These are phyloP conservation scores for Xylophagus ater DNA, from an alignment of 2,888 invertebrate genomes.

Conservation along the genomic window DNA sequence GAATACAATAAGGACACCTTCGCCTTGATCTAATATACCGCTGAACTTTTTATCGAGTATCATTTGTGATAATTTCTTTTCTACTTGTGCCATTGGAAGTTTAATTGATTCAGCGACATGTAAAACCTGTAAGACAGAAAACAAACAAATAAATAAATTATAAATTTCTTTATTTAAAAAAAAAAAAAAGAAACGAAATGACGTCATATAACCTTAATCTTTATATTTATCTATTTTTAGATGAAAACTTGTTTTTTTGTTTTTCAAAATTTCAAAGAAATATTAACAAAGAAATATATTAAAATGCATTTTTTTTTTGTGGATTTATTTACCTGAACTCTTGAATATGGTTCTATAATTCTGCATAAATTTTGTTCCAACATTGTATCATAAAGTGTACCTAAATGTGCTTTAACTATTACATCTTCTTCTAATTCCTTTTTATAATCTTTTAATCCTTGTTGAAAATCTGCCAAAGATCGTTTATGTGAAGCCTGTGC, in stretches of 20 bases:
- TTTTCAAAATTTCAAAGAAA: too few species aligned
- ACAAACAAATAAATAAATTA: constrained; percentile 1
- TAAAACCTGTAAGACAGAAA: constrained; percentile 44
- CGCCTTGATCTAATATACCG: constrained; percentile 97
- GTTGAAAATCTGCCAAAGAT: constrained; percentile 93
- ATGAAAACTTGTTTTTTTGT: too few species aligned
- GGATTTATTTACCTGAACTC: constrained; percentile 59
- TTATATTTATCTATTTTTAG: too few species aligned
- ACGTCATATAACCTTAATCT: not conserved
- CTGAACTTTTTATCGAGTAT: constrained; percentile 96
- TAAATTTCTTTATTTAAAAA: not conserved
- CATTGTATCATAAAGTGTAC: constrained; percentile 95
- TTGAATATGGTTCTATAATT: constrained; percentile 96
- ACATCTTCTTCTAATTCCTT: constrained; percentile 89
- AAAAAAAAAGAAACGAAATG: too few species aligned
- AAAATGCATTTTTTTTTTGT: not conserved
- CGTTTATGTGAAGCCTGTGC: constrained; percentile 94
- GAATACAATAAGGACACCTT: constrained; percentile 94
- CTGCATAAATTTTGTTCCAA: constrained; percentile 97
- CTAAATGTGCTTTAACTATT: constrained; percentile 93
- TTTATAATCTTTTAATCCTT: constrained; percentile 74
- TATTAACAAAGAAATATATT: too few species aligned
- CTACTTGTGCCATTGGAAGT: constrained; percentile 81
- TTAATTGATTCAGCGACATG: constrained; percentile 88
- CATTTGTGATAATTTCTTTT: constrained; percentile 99